A percentile compares a stretch with the other conserved stretches of the same genome.
Conservation (phyloP, 2,113 vertebrate species). For the Phalacrocorax pelagicus region DNA sequence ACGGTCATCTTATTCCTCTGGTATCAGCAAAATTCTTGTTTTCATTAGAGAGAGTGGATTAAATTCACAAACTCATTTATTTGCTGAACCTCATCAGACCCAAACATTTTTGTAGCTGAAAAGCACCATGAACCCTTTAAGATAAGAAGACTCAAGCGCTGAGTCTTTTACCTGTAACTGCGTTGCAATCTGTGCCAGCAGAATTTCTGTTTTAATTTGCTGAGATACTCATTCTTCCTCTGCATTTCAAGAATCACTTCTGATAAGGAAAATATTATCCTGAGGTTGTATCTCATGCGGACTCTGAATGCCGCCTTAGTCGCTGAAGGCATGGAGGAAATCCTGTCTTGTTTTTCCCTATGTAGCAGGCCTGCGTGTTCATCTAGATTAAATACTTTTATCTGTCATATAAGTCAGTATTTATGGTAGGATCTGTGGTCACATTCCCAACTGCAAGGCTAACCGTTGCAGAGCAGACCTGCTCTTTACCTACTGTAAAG, state of each 20-base stretch:
- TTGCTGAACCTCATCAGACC: not conserved
- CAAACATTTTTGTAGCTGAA: not conserved
- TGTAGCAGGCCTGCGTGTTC: not conserved
- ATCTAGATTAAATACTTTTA: not conserved
- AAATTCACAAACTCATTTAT: not conserved
- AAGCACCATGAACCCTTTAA: not conserved
- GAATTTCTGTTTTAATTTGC: not conserved
- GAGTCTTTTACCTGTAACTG: not conserved
- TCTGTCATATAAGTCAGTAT: not conserved
- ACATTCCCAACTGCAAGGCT: not conserved
- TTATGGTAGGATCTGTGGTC: not conserved
- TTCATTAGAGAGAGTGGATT: not conserved
- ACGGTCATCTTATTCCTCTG: not conserved
- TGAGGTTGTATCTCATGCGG: not conserved
- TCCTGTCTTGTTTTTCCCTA: not conserved
- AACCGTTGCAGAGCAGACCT: not conserved
- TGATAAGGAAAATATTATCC: not conserved
- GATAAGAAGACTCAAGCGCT: fast-evolving
- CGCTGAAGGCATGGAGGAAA: not conserved
- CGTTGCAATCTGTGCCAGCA: not conserved
- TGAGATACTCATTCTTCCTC: not conserved
- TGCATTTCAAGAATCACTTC: not conserved
- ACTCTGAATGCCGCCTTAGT: not conserved
- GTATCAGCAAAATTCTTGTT: not conserved
- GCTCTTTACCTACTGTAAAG: not conserved